Conservation (phyloP, 37 sponge, comb jelly and placozoan species). For the Beroe ovata region DNA sequence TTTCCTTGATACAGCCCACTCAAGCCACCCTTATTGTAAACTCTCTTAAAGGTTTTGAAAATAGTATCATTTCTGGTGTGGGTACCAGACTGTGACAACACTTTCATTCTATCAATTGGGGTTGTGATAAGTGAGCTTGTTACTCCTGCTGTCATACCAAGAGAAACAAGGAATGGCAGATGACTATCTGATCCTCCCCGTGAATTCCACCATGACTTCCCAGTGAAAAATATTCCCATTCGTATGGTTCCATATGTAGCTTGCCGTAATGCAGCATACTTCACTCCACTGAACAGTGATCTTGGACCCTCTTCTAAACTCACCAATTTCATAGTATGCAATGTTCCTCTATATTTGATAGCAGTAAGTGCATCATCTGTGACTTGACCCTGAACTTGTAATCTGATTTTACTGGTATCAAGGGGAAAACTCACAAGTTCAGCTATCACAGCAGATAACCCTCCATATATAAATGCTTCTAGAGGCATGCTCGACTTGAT, state of each 20-base stretch:
- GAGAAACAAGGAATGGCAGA: slow-evolving; percentile 7
- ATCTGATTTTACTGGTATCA: slow-evolving; percentile 43
- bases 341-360: slow-evolving; percentile 62
- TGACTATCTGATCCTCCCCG: slow-evolving; percentile 28
- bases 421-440: slow-evolving; percentile 35
- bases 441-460: slow-evolving; percentile 34
- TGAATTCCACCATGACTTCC: slow-evolving; percentile 24
- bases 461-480: slow-evolving; percentile 48
- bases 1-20: slow-evolving; percentile 30
- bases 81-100: neutral
- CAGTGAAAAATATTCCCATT: slow-evolving; percentile 39
- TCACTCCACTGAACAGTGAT: slow-evolving; percentile 23
- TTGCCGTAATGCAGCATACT: slow-evolving; percentile 47
- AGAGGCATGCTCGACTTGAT: slow-evolving; percentile 25
- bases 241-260: slow-evolving; percentile 54
- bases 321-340: slow-evolving; percentile 18
- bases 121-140: slow-evolving; percentile 11
- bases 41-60: neutral
- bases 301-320: neutral
- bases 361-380: slow-evolving; percentile 64
- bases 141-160: slow-evolving; percentile 27
- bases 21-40: slow-evolving; percentile 27
- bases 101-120: slow-evolving; percentile 61
- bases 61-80: slow-evolving; percentile 12
- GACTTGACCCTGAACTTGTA: slow-evolving; percentile 60